Conservation (phyloP, 2,113 vertebrate species). For the Dasyprocta punctata region DNA sequence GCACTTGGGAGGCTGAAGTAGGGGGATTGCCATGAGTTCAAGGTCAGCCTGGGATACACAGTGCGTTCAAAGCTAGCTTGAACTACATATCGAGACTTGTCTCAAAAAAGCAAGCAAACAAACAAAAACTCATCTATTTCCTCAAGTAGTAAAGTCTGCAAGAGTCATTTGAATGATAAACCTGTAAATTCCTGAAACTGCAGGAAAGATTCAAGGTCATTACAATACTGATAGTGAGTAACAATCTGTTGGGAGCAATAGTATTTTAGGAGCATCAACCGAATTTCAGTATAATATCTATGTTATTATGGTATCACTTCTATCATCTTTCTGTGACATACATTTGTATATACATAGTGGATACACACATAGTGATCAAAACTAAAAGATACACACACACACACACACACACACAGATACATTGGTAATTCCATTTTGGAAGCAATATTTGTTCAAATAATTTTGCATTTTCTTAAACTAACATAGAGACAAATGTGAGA, state of each 20-base stretch:
- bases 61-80: too few relatives aligned
- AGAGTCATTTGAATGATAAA: not conserved
- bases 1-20: not conserved
- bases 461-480: not conserved
- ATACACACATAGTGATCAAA: not conserved
- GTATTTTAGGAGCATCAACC: not conserved
- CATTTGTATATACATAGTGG: not conserved
- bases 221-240: not conserved
- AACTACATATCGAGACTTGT: too few relatives aligned
- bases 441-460: not conserved
- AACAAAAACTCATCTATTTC: not conserved
- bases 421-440: not conserved
- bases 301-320: not conserved
- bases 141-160: not conserved
- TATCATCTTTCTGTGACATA: not conserved
- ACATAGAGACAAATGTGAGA: not conserved
- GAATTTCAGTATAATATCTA: not conserved
- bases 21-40: too few relatives aligned
- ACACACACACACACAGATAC: too few relatives aligned
- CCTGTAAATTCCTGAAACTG: not conserved
- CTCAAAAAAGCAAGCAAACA: too few relatives aligned
- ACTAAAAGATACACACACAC: not conserved
- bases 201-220: not conserved
- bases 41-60: too few relatives aligned
- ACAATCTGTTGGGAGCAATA: not conserved